These are phyloP conservation scores for Ellobium chinense DNA, from an alignment of 2,888 invertebrate species.

Conservation along the genomic window DNA sequence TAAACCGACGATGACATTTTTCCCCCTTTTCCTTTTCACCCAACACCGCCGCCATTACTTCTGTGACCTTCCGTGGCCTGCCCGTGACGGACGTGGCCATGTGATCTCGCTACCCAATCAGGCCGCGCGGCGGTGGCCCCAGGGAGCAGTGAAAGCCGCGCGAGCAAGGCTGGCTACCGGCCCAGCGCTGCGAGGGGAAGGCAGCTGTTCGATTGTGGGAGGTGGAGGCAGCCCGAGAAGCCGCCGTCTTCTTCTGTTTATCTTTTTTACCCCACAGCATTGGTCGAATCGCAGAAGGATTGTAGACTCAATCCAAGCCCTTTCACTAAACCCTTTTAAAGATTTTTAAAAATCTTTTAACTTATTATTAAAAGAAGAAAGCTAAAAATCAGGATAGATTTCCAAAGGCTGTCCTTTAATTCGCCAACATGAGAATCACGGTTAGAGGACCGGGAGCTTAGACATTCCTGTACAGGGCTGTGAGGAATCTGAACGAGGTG, in stretches of 20 bases:
- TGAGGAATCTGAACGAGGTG: background rate
- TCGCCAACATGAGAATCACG: too few relatives aligned
- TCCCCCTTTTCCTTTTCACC: background rate
- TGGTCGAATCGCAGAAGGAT: too few relatives aligned
- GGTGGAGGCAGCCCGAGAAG: too few relatives aligned
- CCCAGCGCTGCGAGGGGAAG: background rate
- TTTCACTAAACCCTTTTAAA: too few relatives aligned
- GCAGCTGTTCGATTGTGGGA: background rate
- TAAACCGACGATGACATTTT: background rate
- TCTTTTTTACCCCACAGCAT: too few relatives aligned
- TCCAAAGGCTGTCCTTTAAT: too few relatives aligned
- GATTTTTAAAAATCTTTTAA: too few relatives aligned
- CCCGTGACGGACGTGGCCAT: slow-evolving; percentile 19
- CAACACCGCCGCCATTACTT: background rate
- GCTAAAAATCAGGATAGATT: too few relatives aligned
- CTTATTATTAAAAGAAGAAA: too few relatives aligned
- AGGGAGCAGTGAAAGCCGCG: background rate
- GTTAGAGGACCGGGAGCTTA: too few relatives aligned
- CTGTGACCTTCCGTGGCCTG: slow-evolving; percentile 29
- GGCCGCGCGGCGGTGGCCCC: background rate
- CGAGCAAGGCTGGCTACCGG: background rate
- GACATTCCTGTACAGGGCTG: background rate
- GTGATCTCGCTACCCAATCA: background rate
- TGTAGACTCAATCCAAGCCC: too few relatives aligned
- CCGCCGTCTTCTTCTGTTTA: too few relatives aligned